Evolutionary conservation across 92 coral and sea anemone genomes (phyloP).

Genomic region (Actinernus sp.): DNA sequence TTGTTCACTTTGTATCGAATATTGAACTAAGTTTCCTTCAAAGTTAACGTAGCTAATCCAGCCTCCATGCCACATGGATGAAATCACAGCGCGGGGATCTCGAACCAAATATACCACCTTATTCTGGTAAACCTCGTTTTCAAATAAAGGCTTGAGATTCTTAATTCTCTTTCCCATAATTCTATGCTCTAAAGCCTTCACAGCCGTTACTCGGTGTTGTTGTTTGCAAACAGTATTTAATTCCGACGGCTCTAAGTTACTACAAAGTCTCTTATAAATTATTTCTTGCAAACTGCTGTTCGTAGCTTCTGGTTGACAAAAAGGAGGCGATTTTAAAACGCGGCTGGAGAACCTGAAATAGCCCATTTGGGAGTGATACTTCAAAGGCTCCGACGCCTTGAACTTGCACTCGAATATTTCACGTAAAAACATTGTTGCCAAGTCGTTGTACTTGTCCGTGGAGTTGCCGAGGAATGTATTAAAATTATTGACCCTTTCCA

Average conservation of each 20-base stretch:
- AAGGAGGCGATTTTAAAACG: slow-evolving; percentile 19
- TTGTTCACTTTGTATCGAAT: slow-evolving; percentile 8
- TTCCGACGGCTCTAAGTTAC: neutral
- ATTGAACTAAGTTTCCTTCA: neutral
- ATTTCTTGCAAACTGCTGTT: neutral
- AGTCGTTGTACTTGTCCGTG: neutral
- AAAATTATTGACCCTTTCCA: slow-evolving; percentile 7
- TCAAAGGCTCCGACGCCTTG: slow-evolving; percentile 17
- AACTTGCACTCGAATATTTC: slow-evolving; percentile 43
- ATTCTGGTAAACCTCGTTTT: slow-evolving; percentile 9
- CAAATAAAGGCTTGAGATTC: slow-evolving; percentile 18
- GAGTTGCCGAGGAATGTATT: slow-evolving; percentile 21
- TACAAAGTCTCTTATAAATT: slow-evolving; percentile 3
- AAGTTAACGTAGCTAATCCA: slow-evolving; percentile 25
- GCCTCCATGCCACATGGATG: slow-evolving; percentile 39
- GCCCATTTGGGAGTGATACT: slow-evolving; percentile 18
- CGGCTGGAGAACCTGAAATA: slow-evolving; percentile 38
- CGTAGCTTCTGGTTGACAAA: slow-evolving; percentile 10
- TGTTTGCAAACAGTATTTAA: slow-evolving; percentile 17
- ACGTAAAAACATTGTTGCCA: slow-evolving; percentile 16
- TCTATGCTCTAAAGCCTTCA: slow-evolving; percentile 48
- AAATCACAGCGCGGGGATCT: slow-evolving; percentile 65
- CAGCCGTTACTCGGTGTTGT: slow-evolving; percentile 28
- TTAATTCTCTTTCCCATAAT: slow-evolving; percentile 22
- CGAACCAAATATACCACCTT: slow-evolving; percentile 55